Percentiles rank a stretch among this genome's conserved stretches.
Conservation (phyloP, 2,797 vertebrate species). For the Pipistrellus pipistrellus region DNA sequence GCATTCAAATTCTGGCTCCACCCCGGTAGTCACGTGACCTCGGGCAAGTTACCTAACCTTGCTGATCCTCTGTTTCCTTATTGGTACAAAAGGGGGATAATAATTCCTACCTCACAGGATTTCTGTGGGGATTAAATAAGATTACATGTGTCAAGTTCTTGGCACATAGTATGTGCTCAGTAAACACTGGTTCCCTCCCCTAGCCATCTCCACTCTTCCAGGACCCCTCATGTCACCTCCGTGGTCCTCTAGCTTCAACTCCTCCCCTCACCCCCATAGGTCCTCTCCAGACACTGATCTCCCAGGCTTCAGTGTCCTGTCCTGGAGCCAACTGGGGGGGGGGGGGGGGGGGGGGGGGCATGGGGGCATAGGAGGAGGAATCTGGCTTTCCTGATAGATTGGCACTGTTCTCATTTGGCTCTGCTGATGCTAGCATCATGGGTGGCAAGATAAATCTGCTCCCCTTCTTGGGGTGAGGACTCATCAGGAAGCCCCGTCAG, state of each 20-base stretch:
- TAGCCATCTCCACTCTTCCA: neutral
- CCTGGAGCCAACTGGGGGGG: neutral
- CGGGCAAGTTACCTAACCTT: slow-evolving; percentile 68
- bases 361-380: neutral
- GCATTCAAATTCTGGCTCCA: slow-evolving; percentile 56
- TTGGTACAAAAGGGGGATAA: slow-evolving; percentile 65
- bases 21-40: slow-evolving; percentile 65
- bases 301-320: neutral
- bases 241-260: neutral
- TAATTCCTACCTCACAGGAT: slow-evolving; percentile 69
- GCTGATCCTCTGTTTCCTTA: slow-evolving; percentile 70
- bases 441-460: neutral
- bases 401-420: neutral
- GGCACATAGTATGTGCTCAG: slow-evolving; percentile 67
- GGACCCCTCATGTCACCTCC: neutral
- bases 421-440: neutral
- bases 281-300: neutral
- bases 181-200: slow-evolving; percentile 14
- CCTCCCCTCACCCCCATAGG: rapidly evolving
- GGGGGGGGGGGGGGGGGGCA: rapidly evolving
- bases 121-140: slow-evolving; percentile 78
- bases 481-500: neutral
- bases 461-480: neutral
- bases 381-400: neutral
- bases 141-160: slow-evolving; percentile 75